phyloP scores from a whole-genome alignment of 2,888 invertebrate species.

The Myopa tessellatipennis region DNA sequence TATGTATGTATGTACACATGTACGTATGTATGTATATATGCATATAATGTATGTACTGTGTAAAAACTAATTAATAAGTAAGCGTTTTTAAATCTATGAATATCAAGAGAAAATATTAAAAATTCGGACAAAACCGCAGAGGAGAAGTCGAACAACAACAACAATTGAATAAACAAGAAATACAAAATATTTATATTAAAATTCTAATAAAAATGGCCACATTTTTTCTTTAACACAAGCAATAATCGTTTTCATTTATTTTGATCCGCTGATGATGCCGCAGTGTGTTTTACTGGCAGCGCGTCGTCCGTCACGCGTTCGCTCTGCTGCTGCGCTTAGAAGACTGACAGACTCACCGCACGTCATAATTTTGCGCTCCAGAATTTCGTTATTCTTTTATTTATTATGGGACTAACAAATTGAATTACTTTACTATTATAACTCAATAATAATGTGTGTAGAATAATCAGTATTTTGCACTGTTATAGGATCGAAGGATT shows the following conservation, averaged over 20 bases:
- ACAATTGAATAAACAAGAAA: background rate
- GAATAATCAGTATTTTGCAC: no score
- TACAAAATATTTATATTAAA: background rate
- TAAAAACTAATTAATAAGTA: slow-evolving; percentile 5
- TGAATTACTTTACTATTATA: no score
- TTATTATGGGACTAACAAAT: no score
- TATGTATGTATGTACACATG: slow-evolving; percentile 44
- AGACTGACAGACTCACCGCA: no score
- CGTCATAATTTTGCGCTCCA: no score
- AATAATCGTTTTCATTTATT: slow-evolving; percentile 6
- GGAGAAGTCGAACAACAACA: background rate
- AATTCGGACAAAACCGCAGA: background rate
- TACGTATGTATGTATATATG: slow-evolving; percentile 41
- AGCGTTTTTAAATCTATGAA: slow-evolving; percentile 31
- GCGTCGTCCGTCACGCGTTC: background rate
- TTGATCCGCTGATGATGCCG: background rate
- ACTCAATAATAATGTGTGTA: no score
- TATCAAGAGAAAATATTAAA: slow-evolving; percentile 21
- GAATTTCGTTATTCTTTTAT: no score
- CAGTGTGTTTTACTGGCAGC: background rate
- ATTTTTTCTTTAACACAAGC: slow-evolving; percentile 11
- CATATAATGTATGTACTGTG: slow-evolving; percentile 37
- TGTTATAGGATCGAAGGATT: background rate
- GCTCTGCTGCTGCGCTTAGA: no score
- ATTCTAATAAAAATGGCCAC: slow-evolving; percentile 25